Conservation (phyloP, 2,797 vertebrate genomes). For the Tauraco hartlaubi region DNA sequence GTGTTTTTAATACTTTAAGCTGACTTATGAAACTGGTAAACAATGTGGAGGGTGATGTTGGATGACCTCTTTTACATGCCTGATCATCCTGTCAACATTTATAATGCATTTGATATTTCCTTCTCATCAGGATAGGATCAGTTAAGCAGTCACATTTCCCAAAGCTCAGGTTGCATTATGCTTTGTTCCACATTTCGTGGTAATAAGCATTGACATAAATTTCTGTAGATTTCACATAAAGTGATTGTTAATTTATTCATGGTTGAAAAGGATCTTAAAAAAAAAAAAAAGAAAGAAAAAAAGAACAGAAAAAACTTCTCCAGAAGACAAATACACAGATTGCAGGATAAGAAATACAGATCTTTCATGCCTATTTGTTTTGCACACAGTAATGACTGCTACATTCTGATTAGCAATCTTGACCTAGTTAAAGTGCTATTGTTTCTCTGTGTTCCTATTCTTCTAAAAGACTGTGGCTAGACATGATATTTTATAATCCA, state of each 20-base stretch:
- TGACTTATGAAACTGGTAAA: conserved; percentile 57
- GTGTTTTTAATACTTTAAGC: conserved; percentile 73
- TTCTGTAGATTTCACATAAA: conserved; percentile 70
- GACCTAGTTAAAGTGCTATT: conserved; percentile 75
- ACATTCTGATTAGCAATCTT: conserved; percentile 69
- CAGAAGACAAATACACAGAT: conserved; percentile 31
- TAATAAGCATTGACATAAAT: conserved; percentile 71
- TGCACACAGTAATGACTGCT: conserved; percentile 65
- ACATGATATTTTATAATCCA: conserved; percentile 74
- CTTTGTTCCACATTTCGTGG: conserved; percentile 58
- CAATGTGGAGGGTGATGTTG: conserved; percentile 28
- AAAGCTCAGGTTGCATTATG: conserved; percentile 66
- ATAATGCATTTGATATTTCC: conserved; percentile 53
- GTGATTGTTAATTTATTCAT: conserved; percentile 72
- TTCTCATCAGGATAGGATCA: conserved; percentile 55
- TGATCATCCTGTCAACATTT: conserved; percentile 56
- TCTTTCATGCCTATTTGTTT: conserved; percentile 60
- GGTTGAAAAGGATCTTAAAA: conserved; percentile 20
- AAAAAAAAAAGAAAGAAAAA: not conserved
- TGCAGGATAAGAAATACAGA: conserved; percentile 22
- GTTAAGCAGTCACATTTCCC: conserved; percentile 60
- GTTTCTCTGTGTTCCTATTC: conserved; percentile 63
- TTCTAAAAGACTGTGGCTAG: conserved; percentile 74
- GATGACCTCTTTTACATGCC: conserved; percentile 65
- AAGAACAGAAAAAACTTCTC: not conserved